Base-by-base conservation (phyloP, 2,113 vertebrate species). In the Craseonycteris thonglongyai region DNA sequence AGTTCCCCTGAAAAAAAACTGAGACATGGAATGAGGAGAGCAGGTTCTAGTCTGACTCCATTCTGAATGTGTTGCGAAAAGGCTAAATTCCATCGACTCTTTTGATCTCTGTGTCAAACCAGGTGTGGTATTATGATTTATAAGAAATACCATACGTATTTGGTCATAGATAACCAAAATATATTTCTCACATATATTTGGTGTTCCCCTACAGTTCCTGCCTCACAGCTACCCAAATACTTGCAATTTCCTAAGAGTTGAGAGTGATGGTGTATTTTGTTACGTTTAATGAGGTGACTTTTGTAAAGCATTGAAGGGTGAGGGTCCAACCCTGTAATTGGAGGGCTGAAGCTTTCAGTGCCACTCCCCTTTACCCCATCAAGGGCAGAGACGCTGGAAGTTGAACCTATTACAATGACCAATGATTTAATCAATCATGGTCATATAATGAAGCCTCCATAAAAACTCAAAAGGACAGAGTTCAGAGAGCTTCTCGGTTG, bases 101-200 rank as follows among this genome's bases (percentile, higher is more conserved):
- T 71, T 87, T 75, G 40, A 40, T 88, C 16, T 91, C 35, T 96
- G 42, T 85, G 47, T 95, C 69, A 86, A 91, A 93, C 40, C 49
- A 74, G 66, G 49, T 33, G 40, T 42, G 18, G 24, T 42, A 85
- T 24, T 71, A 51, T 56, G 66, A 86, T 71, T 71, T 71, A 69
- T 85, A 69, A 59, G 83, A 59, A 51, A 51, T 14, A 80, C n/a
- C n/a, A 79, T 58, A 40, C 18, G 7, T 59, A 42, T 59, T 80
- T 80, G 78, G 26, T 80, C 38, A 42, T 33, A 80, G 26, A 80
- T 49, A 21, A 83, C 59, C 59, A 49, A 83, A 72, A 72, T 58
- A 45, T 71, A 86, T 86, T 45, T 58, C 51, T 86, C 51, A 24
- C 11, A 45, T 26, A 56, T 69, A 49, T 86, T 66, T 71, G 30